A percentile compares a stretch with the other conserved stretches of the same genome.
Conservation (phyloP, 2,797 vertebrate species). For the Euthynnus affinis region DNA sequence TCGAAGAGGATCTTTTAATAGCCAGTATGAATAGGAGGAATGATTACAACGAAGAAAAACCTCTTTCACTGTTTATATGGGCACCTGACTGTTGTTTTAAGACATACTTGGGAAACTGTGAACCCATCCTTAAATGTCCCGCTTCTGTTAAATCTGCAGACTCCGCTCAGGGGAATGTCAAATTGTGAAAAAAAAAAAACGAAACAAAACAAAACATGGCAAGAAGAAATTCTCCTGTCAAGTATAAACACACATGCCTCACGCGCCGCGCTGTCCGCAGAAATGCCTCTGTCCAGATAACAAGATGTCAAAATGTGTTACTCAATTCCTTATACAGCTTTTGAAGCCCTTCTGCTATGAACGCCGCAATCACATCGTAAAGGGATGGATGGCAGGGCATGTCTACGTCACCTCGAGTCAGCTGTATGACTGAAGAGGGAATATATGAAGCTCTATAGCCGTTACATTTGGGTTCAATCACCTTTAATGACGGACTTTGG, state of each 20-base stretch:
- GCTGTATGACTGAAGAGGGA: no score
- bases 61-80: no score
- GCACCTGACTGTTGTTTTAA: no score
- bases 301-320: background rate
- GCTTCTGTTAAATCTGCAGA: slow-evolving; percentile 28
- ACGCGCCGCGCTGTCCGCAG: background rate
- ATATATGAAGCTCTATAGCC: no score
- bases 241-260: slow-evolving; percentile 12
- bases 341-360: background rate
- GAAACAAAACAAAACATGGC: background rate
- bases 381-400: background rate
- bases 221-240: slow-evolving; percentile 18
- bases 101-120: no score
- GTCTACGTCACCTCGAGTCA: no score
- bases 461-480: background rate
- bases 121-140: no score
- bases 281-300: background rate
- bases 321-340: background rate
- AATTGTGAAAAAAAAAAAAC: no score
- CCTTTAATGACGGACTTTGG: background rate
- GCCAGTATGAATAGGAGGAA: no score
- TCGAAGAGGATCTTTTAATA: no score
- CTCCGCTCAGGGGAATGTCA: background rate
- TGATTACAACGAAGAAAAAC: no score
- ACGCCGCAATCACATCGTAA: background rate